These are phyloP conservation scores for Hemicrepidius hirtus DNA, from an alignment of 2,888 invertebrate genomes.

Conservation along the genomic window DNA sequence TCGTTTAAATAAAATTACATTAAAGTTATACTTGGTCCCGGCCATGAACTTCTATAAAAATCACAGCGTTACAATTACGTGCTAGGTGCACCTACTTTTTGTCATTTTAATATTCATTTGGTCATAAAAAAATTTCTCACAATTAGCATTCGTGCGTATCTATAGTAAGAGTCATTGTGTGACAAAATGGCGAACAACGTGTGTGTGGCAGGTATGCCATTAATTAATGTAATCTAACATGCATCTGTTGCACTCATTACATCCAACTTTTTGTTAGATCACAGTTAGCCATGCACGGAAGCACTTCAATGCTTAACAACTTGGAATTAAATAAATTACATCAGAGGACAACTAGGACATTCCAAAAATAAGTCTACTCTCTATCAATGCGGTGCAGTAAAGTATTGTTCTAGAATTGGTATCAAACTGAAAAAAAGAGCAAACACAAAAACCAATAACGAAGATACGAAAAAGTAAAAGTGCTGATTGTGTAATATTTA, in stretches of 20 bases:
- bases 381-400: neutral
- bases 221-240: constrained; percentile 59
- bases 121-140: constrained; percentile 16
- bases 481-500: no score
- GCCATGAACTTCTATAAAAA: constrained; percentile 2
- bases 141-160: constrained; percentile 16
- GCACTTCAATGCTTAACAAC: constrained; percentile 43
- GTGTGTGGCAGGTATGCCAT: constrained; percentile 52
- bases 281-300: constrained; percentile 57
- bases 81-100: neutral
- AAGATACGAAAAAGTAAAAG: no score
- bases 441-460: no score
- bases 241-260: constrained; percentile 59
- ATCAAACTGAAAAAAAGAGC: no score
- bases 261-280: constrained; percentile 58
- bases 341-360: constrained; percentile 31
- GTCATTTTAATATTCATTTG: neutral
- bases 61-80: constrained; percentile 7
- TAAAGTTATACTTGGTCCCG: no score
- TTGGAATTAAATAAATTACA: constrained; percentile 45
- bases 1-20: neutral
- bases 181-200: constrained; percentile 43
- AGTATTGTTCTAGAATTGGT: neutral
- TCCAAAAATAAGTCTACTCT: constrained; percentile 31
- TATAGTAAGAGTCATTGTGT: constrained; percentile 33